These are phyloP conservation scores for Aproaerema taeniolella DNA, from an alignment of 2,888 invertebrate genomes.

Conservation along the genomic window DNA sequence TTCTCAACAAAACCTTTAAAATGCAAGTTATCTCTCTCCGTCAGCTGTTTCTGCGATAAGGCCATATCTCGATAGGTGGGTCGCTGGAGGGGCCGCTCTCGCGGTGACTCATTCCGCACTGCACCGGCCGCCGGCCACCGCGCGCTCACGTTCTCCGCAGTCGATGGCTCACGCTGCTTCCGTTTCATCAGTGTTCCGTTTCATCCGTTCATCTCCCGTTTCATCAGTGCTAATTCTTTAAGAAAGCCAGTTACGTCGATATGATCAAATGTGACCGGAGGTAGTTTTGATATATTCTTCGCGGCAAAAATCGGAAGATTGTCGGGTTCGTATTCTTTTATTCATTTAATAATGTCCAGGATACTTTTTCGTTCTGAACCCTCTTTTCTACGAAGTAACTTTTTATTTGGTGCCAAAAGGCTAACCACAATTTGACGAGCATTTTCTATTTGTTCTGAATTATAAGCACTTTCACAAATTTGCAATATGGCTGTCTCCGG, in stretches of 20 bases:
- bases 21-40: too few species aligned
- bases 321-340: neutral
- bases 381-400: neutral
- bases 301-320: neutral
- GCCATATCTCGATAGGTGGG: neutral
- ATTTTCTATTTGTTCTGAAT: neutral
- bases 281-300: neutral
- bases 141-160: too few species aligned
- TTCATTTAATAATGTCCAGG: neutral
- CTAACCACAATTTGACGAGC: neutral
- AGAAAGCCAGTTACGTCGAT: neutral
- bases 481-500: neutral
- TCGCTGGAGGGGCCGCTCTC: too few species aligned
- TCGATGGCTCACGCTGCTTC: too few species aligned
- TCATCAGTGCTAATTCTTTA: neutral
- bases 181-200: neutral
- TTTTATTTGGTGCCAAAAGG: neutral
- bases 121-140: too few species aligned
- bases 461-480: slow-evolving; percentile 2
- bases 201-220: neutral
- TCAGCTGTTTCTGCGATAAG: neutral
- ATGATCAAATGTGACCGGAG: too few species aligned
- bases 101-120: too few species aligned
- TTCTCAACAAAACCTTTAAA: too few species aligned
- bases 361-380: neutral